Base-by-base conservation (phyloP, 2,797 vertebrate genomes). In the Sitta carolinensis region DNA sequence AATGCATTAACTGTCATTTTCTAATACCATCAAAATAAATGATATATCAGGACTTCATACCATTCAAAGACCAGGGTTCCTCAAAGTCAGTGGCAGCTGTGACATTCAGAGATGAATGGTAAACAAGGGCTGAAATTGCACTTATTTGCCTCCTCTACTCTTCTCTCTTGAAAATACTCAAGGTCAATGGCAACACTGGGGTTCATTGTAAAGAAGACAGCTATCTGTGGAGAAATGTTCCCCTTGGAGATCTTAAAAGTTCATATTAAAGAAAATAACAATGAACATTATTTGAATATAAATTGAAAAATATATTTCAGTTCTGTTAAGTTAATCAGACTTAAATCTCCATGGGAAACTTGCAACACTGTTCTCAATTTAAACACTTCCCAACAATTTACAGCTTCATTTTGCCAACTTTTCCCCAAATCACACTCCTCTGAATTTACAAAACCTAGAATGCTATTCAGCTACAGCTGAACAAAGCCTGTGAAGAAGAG, bases 241-340 rank as follows among this genome's bases (percentile, higher is more conserved):
- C 68, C 68, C 42, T 47, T 51, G 54, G 82, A 89, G 52, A 63
- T 70, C 26, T 79, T 77, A 70, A 76, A 89, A 93, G 30, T 42
- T 27, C 15, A 0, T 38, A 72, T 57, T 66, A 86, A 88, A 78
- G 62, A 95, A 88, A 96, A 85, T n/a, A 93, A 86, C 59, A 82
- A 79, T 55, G 43, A 93, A 61, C 38, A 64, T 88, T 67, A 69
- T 88, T 93, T 91, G 62, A 94, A 90, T 88, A 81, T 61, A 91
- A 77, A 90, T 36, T 75, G 57, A 43, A 95, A 93, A 91, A 86
- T 23, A 9, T 64, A 83, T 83, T 93, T 84, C 50, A 74, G 54
- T 69, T 87, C 51, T 58, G 38, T 90, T 78, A 91, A 82, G 29
- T 76, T 92, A 84, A 92, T 90, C 89, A 87, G 78, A 76, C 57